phyloP scores from a whole-genome alignment of 2,888 invertebrate genomes.

The Nephrocerus scutellatus region DNA sequence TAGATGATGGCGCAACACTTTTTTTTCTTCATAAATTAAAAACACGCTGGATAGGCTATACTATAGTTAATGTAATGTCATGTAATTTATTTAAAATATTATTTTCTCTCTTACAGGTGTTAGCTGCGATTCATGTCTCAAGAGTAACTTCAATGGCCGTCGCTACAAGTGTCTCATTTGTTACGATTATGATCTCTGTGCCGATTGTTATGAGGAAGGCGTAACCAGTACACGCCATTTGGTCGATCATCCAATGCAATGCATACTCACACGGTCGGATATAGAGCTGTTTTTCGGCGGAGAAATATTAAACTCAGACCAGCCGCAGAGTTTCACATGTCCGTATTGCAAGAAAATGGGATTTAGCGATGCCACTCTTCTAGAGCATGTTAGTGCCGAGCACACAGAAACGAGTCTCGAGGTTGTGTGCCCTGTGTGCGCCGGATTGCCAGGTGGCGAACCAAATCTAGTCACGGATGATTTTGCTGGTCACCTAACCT shows the following conservation, averaged over 20 bases:
- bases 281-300: slow-evolving; percentile 96
- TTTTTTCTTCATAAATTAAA: background rate
- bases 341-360: slow-evolving; percentile 97
- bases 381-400: slow-evolving; percentile 85
- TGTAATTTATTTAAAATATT: slow-evolving; percentile 7
- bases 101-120: slow-evolving; percentile 66
- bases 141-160: slow-evolving; percentile 94
- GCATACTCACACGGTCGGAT: slow-evolving; percentile 93
- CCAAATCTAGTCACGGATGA: slow-evolving; percentile 97
- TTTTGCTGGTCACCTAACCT: slow-evolving; percentile 89
- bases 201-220: slow-evolving; percentile 89
- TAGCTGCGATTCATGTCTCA: slow-evolving; percentile 98
- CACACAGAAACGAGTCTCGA: slow-evolving; percentile 88
- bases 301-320: slow-evolving; percentile 82
- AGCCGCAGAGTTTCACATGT: slow-evolving; percentile 94
- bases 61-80: background rate
- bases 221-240: slow-evolving; percentile 88
- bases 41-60: too few relatives aligned
- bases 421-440: slow-evolving; percentile 98
- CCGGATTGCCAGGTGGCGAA: slow-evolving; percentile 92
- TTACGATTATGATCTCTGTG: slow-evolving; percentile 98
- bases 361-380: slow-evolving; percentile 83
- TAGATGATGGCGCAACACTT: too few relatives aligned
- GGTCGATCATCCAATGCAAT: slow-evolving; percentile 97
- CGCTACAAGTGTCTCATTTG: slow-evolving; percentile 98